Evolutionary conservation across 1,140 invertebrate species (phyloP), one percentile per base, ranked within the genome.

Genomic region (Metaphire vulgaris): DNA sequence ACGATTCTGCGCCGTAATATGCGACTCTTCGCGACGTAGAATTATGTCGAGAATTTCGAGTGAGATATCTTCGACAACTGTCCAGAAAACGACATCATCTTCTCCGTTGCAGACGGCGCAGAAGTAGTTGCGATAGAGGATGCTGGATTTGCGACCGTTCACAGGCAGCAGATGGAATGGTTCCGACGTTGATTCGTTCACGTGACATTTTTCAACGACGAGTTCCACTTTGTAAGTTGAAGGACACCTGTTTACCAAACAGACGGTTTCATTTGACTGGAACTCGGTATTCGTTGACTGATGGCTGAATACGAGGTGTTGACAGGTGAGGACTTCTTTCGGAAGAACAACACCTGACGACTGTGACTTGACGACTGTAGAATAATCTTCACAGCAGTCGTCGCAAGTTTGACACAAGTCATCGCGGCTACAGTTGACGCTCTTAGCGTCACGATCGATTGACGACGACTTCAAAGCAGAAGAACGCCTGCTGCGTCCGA

Each of bases 101-200:
- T 79, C 74, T 56, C 74, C 33, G 75, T 78, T 68, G 56, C 80
- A 81, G 26, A 79, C 66, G 2, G 77, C 76, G 66, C 80, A 81
- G 78, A 77, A 81, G 69, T 74, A n/a, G 78, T 81, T 81, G 28
- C 74, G 67, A 67, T 80, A 80, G 16, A 78, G 34, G 1, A 79
- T 28, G 2, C 73, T 56, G 12, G 79, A 77, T 15, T 69, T 33
- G 15, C 30, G 65, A n/a, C 80, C 80, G 16, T 75, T 78, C 28
- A 80, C 80, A 6, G 80, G 78, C 21, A 79, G 32, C 6, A 31
- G 71, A 21, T 71, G 67, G 73, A 80, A 74, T 67, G 56, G 21
- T 32, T 79, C 78, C 14, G 26, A 28, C 16, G 72, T n/a, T 21
- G 6, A 2, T 26, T 68, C 32, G 28, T 30, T 33, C 70, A 56